These are phyloP conservation scores for Coregonus sp. DNA, from an alignment of 2,797 vertebrate genomes.

Conservation along the genomic window DNA sequence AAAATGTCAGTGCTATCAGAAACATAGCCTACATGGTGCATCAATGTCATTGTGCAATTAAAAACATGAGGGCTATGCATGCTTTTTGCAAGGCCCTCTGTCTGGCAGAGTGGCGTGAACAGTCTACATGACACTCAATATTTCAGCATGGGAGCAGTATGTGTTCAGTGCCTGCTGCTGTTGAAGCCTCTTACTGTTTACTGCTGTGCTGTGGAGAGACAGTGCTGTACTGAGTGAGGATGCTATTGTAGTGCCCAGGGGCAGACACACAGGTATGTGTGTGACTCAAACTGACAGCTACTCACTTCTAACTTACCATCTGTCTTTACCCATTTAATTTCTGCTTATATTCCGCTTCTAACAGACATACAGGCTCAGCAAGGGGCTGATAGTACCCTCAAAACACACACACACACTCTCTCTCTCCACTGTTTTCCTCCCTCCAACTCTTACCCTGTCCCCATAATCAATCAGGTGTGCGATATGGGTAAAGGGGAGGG, in stretches of 20 bases:
- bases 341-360: constrained; percentile 14
- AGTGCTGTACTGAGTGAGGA: constrained; percentile 10
- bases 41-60: neutral
- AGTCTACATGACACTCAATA: neutral
- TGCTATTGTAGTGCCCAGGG: constrained; percentile 24
- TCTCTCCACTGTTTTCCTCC: no score
- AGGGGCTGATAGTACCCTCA: neutral
- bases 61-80: neutral
- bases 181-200: neutral
- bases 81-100: neutral
- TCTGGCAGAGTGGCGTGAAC: neutral
- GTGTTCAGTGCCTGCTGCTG: neutral
- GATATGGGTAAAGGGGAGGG: neutral
- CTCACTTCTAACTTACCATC: constrained; percentile 25
- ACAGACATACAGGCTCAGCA: constrained; percentile 21
- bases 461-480: neutral
- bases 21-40: neutral
- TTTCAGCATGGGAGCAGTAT: neutral
- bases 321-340: constrained; percentile 23
- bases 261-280: constrained; percentile 21
- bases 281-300: constrained; percentile 29
- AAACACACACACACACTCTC: neutral
- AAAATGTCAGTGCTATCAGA: neutral
- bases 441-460: neutral
- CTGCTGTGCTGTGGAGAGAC: constrained; percentile 11